A percentile compares a stretch with the other conserved stretches of the same genome.
Evolutionary conservation across 1,140 invertebrate species (phyloP).

Genomic region (Bombus difficillimus): DNA sequence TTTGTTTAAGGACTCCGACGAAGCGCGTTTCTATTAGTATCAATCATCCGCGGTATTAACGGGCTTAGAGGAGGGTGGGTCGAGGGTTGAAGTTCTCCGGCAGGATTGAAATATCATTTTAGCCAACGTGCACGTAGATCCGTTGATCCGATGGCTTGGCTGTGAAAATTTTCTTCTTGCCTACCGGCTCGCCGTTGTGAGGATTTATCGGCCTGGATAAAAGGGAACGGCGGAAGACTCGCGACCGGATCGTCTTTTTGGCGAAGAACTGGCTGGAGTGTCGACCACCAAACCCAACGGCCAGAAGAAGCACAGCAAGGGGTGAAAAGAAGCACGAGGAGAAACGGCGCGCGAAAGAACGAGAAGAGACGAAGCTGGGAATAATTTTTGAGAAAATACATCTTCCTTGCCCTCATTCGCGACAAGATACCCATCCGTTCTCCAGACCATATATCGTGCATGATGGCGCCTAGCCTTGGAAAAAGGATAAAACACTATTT

Average conservation of each 20-base stretch:
- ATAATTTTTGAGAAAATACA: conserved; percentile 65
- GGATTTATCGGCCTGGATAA: conserved; percentile 64
- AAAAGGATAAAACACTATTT: conserved; percentile 23
- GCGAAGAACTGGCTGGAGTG: neutral
- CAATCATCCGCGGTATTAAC: conserved; percentile 39
- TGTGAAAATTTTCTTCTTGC: conserved; percentile 60
- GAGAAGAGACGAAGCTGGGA: neutral
- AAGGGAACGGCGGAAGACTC: conserved; percentile 54
- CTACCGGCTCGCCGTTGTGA: conserved; percentile 41
- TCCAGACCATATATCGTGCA: conserved; percentile 61
- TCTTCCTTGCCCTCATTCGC: conserved; percentile 48
- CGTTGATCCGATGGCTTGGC: conserved; percentile 60
- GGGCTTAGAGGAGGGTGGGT: neutral
- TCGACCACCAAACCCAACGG: conserved; percentile 7
- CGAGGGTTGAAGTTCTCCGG: conserved; percentile 12
- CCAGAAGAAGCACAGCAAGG: neutral
- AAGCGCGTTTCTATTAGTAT: conserved; percentile 49
- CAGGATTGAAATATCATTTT: conserved; percentile 64
- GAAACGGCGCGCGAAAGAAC: neutral
- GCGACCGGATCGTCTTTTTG: conserved; percentile 51
- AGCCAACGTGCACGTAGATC: conserved; percentile 40
- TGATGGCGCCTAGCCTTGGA: conserved; percentile 40
- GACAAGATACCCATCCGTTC: conserved; percentile 63
- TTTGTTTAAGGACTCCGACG: conserved; percentile 17
- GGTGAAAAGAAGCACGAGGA: too few species aligned